These are phyloP conservation scores for Malurus melanocephalus DNA, from an alignment of 2,113 vertebrate species.

Conservation along the genomic window DNA sequence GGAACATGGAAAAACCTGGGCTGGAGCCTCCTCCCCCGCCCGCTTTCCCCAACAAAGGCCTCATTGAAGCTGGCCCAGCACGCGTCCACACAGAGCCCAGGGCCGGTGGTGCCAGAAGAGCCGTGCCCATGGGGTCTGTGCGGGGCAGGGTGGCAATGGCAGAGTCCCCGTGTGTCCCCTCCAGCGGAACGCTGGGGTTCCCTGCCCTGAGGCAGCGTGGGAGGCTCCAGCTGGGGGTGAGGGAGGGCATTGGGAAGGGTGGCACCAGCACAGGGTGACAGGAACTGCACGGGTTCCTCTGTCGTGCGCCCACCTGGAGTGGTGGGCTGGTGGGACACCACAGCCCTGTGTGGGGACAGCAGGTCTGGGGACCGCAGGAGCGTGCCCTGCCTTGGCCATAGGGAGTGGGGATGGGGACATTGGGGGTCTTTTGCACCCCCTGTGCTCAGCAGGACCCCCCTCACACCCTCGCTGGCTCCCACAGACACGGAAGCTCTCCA, in stretches of 20 bases:
- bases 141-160: rapidly evolving
- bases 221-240: neutral
- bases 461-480: neutral
- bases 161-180: rapidly evolving
- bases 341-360: neutral
- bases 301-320: neutral
- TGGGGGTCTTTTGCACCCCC: neutral
- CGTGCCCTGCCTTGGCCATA: rapidly evolving
- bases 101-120: neutral
- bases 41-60: conserved; percentile 49
- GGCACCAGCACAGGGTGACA: neutral
- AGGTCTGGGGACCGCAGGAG: neutral
- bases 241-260: rapidly evolving
- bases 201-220: neutral
- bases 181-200: neutral
- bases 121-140: neutral
- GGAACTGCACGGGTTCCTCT: neutral
- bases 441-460: rapidly evolving
- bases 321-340: rapidly evolving
- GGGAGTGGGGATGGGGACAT: rapidly evolving
- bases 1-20: conserved; percentile 54
- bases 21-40: conserved; percentile 21
- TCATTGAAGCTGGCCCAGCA: conserved; percentile 29
- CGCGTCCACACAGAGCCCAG: neutral
- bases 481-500: conserved; percentile 85